These are phyloP conservation scores for Camarhynchus parvulus DNA, from an alignment of 2,113 vertebrate species.

Conservation along the genomic window DNA sequence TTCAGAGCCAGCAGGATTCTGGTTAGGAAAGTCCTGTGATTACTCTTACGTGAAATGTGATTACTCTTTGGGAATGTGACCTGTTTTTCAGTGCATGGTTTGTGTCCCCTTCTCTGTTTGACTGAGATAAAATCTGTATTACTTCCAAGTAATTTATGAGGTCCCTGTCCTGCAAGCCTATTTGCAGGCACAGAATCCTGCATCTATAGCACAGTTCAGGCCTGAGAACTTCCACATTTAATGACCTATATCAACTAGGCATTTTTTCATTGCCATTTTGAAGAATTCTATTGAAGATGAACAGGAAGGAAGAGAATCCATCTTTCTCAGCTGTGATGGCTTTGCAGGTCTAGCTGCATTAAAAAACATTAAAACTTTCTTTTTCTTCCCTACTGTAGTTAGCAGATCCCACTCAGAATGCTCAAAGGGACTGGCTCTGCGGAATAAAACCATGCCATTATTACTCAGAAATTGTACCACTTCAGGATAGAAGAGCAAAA, in stretches of 20 bases:
- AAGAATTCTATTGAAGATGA: conserved; percentile 11
- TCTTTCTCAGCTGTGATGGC: not conserved
- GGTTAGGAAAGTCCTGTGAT: not conserved
- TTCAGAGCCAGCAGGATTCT: not conserved
- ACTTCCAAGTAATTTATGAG: not conserved
- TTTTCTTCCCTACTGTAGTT: not conserved
- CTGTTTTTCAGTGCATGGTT: not conserved
- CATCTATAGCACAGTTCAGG: not conserved
- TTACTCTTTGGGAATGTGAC: not conserved
- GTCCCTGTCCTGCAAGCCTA: not conserved
- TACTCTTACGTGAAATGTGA: not conserved
- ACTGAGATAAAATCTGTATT: not conserved
- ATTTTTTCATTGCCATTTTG: not conserved
- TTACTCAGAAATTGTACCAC: not conserved
- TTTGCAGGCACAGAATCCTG: not conserved
- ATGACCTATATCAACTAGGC: not conserved
- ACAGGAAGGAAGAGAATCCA: not conserved
- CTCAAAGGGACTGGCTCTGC: not conserved
- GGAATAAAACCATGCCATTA: not conserved
- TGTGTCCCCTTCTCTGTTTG: not conserved
- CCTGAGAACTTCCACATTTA: not conserved
- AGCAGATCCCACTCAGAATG: not conserved
- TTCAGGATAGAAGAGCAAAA: not conserved
- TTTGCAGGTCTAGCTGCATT: conserved; percentile 1
- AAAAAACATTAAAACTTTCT: not conserved